These are phyloP conservation scores for Lepidostoma basale DNA, from an alignment of 1,140 invertebrate species.

Conservation along the genomic window DNA sequence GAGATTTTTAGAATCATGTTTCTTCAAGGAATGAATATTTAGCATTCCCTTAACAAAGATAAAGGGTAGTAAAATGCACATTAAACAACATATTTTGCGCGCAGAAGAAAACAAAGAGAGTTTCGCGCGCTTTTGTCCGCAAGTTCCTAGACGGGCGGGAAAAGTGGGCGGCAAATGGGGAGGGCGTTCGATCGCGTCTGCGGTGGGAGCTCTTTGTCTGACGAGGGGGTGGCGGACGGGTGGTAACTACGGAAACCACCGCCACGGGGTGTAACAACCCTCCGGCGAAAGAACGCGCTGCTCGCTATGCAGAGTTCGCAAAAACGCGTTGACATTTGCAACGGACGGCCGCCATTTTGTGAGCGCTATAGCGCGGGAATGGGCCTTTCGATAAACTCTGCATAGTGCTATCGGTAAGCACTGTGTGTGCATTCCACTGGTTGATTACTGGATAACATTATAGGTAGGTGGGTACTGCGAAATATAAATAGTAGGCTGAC, in stretches of 20 bases:
- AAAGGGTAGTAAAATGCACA: not conserved
- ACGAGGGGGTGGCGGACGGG: not conserved
- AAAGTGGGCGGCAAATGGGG: not conserved
- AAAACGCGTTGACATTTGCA: too few species aligned
- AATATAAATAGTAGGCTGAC: too few species aligned
- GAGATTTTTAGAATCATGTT: too few species aligned
- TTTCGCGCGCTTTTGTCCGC: conserved; percentile 17
- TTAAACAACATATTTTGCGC: not conserved
- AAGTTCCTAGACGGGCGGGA: conserved; percentile 12
- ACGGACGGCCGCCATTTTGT: too few species aligned
- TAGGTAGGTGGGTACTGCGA: not conserved
- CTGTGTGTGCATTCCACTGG: conserved; percentile 16
- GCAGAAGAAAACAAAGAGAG: conserved; percentile 13
- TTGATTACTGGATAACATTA: not conserved
- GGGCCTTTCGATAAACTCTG: too few species aligned
- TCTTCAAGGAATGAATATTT: not conserved
- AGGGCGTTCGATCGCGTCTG: conserved; percentile 10
- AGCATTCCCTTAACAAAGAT: not conserved
- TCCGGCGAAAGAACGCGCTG: not conserved
- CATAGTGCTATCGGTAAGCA: too few species aligned
- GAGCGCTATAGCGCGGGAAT: too few species aligned
- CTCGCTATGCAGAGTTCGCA: too few species aligned
- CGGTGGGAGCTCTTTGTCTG: conserved; percentile 13
- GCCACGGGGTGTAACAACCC: not conserved
- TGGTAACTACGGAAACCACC: conserved; percentile 14